Evolutionary conservation across 1,140 invertebrate genomes (phyloP), one percentile per base, ranked within the genome.

Genomic region (Trichogramma pretiosum): DNA sequence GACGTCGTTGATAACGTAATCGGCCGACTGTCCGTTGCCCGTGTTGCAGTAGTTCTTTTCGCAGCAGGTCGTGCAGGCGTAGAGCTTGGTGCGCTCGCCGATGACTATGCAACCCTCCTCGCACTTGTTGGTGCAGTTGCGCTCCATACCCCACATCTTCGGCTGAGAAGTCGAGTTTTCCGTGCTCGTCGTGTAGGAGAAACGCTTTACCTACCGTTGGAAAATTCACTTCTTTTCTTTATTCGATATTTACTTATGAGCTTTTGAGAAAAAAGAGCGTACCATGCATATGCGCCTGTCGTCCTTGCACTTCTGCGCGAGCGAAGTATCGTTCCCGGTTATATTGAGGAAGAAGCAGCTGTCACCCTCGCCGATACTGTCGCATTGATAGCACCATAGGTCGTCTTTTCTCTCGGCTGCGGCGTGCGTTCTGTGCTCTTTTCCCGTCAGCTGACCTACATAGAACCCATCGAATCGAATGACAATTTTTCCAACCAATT

Each of bases 101-200:
- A 89, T 89, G 7, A 89, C 77, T 49, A 90, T 88, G 66, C 87
- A 91, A 9, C 87, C 87, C 0, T 85, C 77, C 52, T 90, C 86
- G 62, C 89, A 92, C 59, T 81, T 81, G 45, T 80, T 81, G 0
- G 83, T 80, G 58, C 89, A 92, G 54, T 85, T 85, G 3, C 89
- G 72, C 64, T 90, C 84, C 26, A 90, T 56, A 0, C 85, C 81
- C 86, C 87, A 91, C 68, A 89, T 78, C 61, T 81, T 83, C 3
- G 81, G 76, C 3, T 71, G 74, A 0, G 80, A 83, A 0, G 85
- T 87, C 3, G 82, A 82, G 57, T 87, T 86, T 58, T 88, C 85
- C 5, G 79, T 87, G 34, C 83, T 85, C 13, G 82, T 86, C 2
- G 85, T 88, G 56, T 85, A 87, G 0, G 86, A 87, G 62, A 87